A percentile compares a stretch with the other conserved stretches of the same genome.
Conservation (phyloP, 2,888 invertebrate species). For the Drosophila seclusa region DNA sequence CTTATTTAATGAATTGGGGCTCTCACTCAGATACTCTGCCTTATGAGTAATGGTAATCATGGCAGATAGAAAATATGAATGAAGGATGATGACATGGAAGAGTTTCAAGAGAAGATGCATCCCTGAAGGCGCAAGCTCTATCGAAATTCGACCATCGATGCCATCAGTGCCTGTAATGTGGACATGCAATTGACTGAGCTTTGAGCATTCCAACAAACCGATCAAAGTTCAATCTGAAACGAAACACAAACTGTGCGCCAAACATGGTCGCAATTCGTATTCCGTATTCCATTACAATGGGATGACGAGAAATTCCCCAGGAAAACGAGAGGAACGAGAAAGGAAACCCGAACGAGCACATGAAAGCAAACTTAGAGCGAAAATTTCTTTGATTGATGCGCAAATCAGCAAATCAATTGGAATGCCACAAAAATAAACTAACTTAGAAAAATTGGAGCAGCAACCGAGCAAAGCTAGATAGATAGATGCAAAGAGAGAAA, state of each 20-base stretch:
- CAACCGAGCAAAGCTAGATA: constrained; percentile 7
- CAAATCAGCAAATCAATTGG: constrained; percentile 76
- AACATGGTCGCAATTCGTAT: constrained; percentile 1
- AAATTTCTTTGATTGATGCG: constrained; percentile 69
- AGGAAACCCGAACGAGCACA: constrained; percentile 32
- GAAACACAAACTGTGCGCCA: constrained; percentile 19
- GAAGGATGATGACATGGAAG: neutral
- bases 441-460: constrained; percentile 24
- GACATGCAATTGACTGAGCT: constrained; percentile 47
- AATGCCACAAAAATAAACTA: constrained; percentile 59
- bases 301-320: constrained; percentile 5
- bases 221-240: constrained; percentile 10
- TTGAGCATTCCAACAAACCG: constrained; percentile 12
- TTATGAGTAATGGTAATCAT: too few species aligned
- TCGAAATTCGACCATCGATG: neutral
- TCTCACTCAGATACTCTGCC: neutral
- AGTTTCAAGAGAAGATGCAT: neutral
- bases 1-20: neutral
- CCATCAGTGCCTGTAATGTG: neutral
- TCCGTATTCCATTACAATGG: constrained; percentile 6
- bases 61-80: neutral
- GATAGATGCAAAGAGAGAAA: neutral
- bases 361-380: constrained; percentile 52
- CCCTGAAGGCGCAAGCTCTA: neutral
- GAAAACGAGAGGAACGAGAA: neutral